Evolutionary conservation across 2,113 vertebrate genomes (phyloP).

Genomic region (Chaetops frenatus): DNA sequence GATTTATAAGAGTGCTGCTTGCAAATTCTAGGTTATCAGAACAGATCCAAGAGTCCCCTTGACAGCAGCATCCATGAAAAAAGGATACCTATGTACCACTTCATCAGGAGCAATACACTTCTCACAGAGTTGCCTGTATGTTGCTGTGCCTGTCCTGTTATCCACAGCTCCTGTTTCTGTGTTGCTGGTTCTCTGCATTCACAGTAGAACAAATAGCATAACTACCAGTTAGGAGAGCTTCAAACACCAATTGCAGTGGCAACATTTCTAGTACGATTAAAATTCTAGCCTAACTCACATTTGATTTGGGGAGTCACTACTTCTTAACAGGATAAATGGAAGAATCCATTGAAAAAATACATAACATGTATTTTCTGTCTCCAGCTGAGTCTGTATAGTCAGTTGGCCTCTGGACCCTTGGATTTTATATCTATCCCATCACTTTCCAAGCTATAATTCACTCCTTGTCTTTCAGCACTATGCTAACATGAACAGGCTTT

Average conservation of each 20-base stretch:
- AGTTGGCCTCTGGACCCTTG: constrained; percentile 55
- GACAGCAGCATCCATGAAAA: neutral
- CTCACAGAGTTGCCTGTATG: rapidly evolving
- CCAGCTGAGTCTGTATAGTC: constrained; percentile 54
- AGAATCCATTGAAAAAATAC: constrained; percentile 56
- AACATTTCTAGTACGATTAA: constrained; percentile 34
- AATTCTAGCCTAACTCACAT: constrained; percentile 66
- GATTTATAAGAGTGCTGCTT: neutral
- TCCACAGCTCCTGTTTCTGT: neutral
- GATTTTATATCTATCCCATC: constrained; percentile 58
- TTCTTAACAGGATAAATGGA: constrained; percentile 61
- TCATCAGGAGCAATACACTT: neutral
- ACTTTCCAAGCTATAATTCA: constrained; percentile 64
- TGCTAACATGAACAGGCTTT: constrained; percentile 41
- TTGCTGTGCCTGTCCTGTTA: neutral
- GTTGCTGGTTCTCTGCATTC: constrained; percentile 24
- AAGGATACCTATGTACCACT: neutral
- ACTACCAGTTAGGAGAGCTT: constrained; percentile 38
- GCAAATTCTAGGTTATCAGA: neutral
- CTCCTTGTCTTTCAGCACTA: constrained; percentile 57
- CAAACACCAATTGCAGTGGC: constrained; percentile 42
- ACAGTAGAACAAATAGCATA: constrained; percentile 48
- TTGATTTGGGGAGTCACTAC: constrained; percentile 59
- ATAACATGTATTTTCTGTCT: constrained; percentile 65
- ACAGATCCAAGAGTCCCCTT: neutral